Evolutionary conservation across 2,113 vertebrate species (phyloP).

Genomic region (Arvicanthis niloticus): DNA sequence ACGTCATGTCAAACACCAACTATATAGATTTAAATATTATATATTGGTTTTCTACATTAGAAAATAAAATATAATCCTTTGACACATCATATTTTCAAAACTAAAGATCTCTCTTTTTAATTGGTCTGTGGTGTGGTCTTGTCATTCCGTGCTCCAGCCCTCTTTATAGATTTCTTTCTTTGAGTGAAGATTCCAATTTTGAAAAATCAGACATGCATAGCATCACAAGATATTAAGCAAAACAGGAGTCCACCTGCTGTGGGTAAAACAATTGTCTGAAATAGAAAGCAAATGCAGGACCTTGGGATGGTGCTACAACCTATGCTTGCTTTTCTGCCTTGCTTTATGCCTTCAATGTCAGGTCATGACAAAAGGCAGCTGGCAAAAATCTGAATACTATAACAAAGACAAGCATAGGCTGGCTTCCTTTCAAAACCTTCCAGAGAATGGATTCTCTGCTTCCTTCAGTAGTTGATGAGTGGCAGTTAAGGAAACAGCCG

Average conservation of each 20-base stretch:
- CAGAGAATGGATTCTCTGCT: not conserved
- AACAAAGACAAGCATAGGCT: not conserved
- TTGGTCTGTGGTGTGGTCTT: not conserved
- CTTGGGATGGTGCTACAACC: not conserved
- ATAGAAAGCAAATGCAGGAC: not conserved
- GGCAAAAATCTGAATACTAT: rapidly evolving
- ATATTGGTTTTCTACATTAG: not conserved
- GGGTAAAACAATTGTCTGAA: not conserved
- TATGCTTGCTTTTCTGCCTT: not conserved
- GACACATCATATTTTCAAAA: not conserved
- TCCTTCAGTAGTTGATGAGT: not conserved
- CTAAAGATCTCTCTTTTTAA: not conserved
- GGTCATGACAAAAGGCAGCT: not conserved
- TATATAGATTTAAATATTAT: not conserved
- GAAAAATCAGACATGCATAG: not conserved
- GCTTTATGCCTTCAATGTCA: not conserved
- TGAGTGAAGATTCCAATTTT: not conserved
- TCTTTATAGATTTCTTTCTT: slow-evolving; percentile 17
- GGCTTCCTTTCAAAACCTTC: not conserved
- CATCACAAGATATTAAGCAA: not conserved
- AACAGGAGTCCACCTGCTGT: not conserved
- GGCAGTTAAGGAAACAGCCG: not conserved
- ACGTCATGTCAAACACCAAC: not conserved
- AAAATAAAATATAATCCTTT: not conserved
- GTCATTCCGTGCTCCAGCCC: not conserved